Evolutionary conservation across 2,113 vertebrate genomes (phyloP).

Genomic region (Apteryx owenii): DNA sequence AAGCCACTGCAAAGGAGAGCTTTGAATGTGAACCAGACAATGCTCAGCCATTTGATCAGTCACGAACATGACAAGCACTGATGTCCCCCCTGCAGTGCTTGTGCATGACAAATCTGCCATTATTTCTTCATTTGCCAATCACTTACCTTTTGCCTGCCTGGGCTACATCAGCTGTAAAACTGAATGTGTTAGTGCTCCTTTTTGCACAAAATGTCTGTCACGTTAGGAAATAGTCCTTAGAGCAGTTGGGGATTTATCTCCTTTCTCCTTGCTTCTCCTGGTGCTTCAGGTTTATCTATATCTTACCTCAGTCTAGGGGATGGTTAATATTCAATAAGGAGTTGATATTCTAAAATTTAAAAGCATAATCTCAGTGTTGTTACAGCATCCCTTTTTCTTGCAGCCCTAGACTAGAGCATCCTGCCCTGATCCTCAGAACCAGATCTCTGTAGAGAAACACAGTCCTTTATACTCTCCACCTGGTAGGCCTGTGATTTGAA

Average conservation of each 20-base stretch:
- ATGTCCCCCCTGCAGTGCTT: neutral
- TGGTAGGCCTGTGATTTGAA: neutral
- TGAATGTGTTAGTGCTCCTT: neutral
- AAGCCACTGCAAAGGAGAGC: neutral
- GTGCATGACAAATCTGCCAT: neutral
- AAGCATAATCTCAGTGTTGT: neutral
- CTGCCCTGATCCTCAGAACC: neutral
- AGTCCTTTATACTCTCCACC: neutral
- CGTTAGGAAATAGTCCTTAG: accelerated
- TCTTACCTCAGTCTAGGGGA: neutral
- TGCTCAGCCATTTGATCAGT: neutral
- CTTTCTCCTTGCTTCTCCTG: neutral
- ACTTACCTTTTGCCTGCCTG: neutral
- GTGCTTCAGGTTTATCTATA: neutral
- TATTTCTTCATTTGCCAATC: neutral
- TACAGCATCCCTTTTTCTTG: neutral
- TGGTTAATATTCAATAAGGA: neutral
- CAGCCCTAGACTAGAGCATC: neutral
- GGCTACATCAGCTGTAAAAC: neutral
- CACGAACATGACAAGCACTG: neutral
- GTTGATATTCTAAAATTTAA: neutral
- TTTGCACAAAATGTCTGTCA: neutral
- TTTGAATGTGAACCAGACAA: neutral
- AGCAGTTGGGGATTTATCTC: neutral
- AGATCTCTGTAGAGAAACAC: neutral